Evolutionary conservation across 2,888 invertebrate genomes (phyloP).

Genomic region (Chloroclysta siterata): DNA sequence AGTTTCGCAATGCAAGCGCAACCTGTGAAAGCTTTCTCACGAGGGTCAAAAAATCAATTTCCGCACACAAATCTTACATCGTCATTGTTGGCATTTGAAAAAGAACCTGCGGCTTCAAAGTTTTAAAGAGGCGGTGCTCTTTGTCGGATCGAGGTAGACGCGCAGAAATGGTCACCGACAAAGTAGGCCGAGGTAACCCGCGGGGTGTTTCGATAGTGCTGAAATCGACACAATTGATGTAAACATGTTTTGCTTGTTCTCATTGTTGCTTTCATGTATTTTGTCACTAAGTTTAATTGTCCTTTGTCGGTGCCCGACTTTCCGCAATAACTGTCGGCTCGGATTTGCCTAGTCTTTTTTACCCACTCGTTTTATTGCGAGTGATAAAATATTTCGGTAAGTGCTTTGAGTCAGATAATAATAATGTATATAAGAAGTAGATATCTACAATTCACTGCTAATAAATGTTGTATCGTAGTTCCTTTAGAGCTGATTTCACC

Average conservation of each 20-base stretch:
- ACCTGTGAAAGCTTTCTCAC: constrained; percentile 82
- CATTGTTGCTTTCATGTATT: constrained; percentile 67
- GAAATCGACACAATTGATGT: constrained; percentile 76
- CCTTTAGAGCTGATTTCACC: too few relatives aligned
- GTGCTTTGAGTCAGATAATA: background rate
- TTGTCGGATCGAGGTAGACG: constrained; percentile 51
- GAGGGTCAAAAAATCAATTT: constrained; percentile 81
- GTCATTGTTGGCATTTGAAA: constrained; percentile 81
- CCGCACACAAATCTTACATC: constrained; percentile 81
- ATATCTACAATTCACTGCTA: too few relatives aligned
- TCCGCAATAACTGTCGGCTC: constrained; percentile 19
- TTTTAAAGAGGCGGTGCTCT: constrained; percentile 63
- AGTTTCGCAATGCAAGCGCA: constrained; percentile 59
- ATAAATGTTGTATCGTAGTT: too few relatives aligned
- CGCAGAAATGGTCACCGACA: constrained; percentile 59
- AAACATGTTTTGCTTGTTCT: constrained; percentile 73
- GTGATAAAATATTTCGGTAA: background rate
- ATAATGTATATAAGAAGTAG: background rate
- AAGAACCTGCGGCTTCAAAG: constrained; percentile 51
- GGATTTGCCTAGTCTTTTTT: constrained; percentile 20
- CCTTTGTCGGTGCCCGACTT: constrained; percentile 60
- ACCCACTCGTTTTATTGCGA: background rate
- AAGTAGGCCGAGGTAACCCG: constrained; percentile 67
- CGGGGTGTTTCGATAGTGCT: constrained; percentile 72
- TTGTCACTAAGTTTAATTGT: constrained; percentile 68